Conservation (phyloP, 1,140 invertebrate species). For the Heliothis virescens region DNA sequence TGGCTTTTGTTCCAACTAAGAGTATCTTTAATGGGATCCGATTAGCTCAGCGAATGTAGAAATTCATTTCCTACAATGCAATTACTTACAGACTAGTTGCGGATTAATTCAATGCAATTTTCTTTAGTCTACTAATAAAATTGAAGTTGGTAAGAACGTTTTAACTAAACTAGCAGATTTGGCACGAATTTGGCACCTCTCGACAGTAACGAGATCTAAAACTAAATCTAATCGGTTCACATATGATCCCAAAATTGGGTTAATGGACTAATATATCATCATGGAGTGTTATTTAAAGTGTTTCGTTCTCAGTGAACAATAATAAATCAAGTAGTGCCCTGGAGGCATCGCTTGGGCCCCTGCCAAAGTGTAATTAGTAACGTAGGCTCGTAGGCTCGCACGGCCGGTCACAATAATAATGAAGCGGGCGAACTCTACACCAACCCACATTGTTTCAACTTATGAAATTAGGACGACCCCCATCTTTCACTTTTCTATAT, state of each 20-base stretch:
- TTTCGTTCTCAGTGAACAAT: slow-evolving; percentile 67
- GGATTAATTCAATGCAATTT: background rate
- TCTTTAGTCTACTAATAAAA: background rate
- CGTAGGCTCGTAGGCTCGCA: slow-evolving; percentile 57
- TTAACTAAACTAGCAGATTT: background rate
- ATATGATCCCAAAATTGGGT: slow-evolving; percentile 53
- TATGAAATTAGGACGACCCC: slow-evolving; percentile 64
- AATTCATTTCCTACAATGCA: background rate
- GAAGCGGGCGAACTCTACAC: slow-evolving; percentile 57
- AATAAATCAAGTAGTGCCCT: slow-evolving; percentile 74
- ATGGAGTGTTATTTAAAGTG: slow-evolving; percentile 70
- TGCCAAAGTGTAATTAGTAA: slow-evolving; percentile 81
- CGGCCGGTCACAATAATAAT: slow-evolving; percentile 69
- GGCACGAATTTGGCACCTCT: background rate
- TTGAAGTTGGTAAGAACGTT: background rate
- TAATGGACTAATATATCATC: slow-evolving; percentile 64
- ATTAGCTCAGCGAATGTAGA: background rate
- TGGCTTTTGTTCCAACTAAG: slow-evolving; percentile 4
- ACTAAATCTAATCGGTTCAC: slow-evolving; percentile 19
- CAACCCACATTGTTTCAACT: slow-evolving; percentile 68
- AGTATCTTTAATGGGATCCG: slow-evolving; percentile 1
- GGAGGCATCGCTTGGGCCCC: slow-evolving; percentile 67
- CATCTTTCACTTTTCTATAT: slow-evolving; percentile 55
- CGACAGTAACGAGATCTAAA: background rate
- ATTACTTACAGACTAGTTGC: background rate